A percentile compares a stretch with the other conserved stretches of the same genome.
Evolutionary conservation across 2,888 invertebrate genomes (phyloP).

Genomic region (Gastrophysa polygoni): DNA sequence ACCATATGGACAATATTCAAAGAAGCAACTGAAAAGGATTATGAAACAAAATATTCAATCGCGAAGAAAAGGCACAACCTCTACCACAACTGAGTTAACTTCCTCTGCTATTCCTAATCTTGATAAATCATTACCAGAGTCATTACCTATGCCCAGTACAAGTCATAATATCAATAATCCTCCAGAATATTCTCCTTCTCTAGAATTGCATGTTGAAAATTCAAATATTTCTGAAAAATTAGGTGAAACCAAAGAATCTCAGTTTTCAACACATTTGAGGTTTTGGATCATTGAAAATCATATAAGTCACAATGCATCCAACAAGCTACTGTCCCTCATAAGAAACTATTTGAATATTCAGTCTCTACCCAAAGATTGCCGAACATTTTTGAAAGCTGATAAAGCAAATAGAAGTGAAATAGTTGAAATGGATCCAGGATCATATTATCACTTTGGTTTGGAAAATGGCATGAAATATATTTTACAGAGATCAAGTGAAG

Average conservation of each 20-base stretch:
- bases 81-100: too few species aligned
- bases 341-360: not conserved
- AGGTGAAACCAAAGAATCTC: not conserved
- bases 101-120: not conserved
- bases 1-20: too few species aligned
- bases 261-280: not conserved
- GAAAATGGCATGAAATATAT: not conserved
- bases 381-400: conserved; percentile 5
- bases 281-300: not conserved
- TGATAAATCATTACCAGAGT: not conserved
- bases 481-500: not conserved
- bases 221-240: not conserved
- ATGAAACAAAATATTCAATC: not conserved
- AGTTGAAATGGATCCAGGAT: not conserved
- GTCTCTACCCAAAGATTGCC: conserved; percentile 8
- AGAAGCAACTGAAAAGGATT: too few species aligned
- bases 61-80: not conserved
- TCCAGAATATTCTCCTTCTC: not conserved
- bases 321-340: not conserved
- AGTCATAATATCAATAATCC: not conserved
- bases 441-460: conserved; percentile 17
- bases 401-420: conserved; percentile 2
- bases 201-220: not conserved
- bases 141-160: not conserved
- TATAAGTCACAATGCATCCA: not conserved